Base-by-base conservation (phyloP, 2,888 invertebrate species). In the Eudemis profundana region DNA sequence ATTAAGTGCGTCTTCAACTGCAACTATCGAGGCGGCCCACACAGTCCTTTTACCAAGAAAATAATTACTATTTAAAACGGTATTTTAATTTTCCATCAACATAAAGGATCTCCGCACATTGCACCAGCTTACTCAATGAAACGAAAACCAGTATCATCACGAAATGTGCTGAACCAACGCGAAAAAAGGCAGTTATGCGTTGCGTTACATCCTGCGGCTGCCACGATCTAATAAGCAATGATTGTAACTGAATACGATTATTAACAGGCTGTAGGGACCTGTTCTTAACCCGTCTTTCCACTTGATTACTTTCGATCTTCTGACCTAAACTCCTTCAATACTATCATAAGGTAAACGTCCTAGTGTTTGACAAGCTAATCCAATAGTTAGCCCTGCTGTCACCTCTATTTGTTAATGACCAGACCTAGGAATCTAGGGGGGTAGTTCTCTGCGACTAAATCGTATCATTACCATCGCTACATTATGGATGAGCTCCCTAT, bases 161-260 rank as follows among this genome's bases (percentile, higher is more conserved):
- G 68, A 69, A 70, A 63, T 68, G 63, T 56, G 61, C 66, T 64
- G 66, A 66, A 61, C 63, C 60, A 57, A 56, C 64, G 61, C 63
- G 38, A 59, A 70, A 67, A 71, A 69, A 71, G 69, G 69, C 44
- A 69, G 72, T 74, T 70, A 68, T 68, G 70, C 50, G 70, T 75
- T 75, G 75, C 75, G 66, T 72, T 72, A 77, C 62, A 75, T 80
- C 78, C 78, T 77, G 73, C 72, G 70, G 15, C 82, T 82, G 78
- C 70, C 76, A 83, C 84, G 84, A 83, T 82, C 84, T 81, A 83
- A 79, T 84, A 83, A 84, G 23, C 83, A 83, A 76, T 70, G 77
- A 75, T 77, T 69, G 75, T 72, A 72, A 73, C 70, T 65, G 68
- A 66, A 62, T 77, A 73, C 68, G 72, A 65, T 65, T 60, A 64